These are phyloP conservation scores for Atractosteus spatula DNA, from an alignment of 2,113 vertebrate genomes.

Conservation along the genomic window DNA sequence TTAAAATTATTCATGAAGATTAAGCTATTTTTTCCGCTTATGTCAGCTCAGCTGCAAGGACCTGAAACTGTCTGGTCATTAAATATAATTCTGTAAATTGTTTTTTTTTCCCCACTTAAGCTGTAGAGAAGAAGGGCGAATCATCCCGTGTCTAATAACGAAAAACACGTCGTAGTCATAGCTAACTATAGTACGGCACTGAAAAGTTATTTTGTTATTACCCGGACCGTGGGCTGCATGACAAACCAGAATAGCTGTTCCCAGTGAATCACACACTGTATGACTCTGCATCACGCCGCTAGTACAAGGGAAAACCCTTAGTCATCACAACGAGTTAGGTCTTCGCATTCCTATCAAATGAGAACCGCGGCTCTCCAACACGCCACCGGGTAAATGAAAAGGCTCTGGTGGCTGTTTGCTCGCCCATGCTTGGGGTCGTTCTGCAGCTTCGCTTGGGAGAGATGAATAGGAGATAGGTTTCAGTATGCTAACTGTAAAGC, in stretches of 20 bases:
- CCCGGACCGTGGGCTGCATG: slow-evolving; percentile 27
- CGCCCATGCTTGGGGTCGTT: slow-evolving; percentile 14
- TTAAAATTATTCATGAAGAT: no score
- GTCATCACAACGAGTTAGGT: slow-evolving; percentile 47
- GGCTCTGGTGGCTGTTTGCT: background rate
- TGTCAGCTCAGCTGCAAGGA: no score
- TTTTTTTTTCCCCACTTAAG: no score
- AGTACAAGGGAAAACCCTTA: slow-evolving; percentile 47
- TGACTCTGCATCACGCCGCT: slow-evolving; percentile 52
- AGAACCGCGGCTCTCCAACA: slow-evolving; percentile 39
- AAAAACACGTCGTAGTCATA: no score
- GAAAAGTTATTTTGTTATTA: slow-evolving; percentile 18
- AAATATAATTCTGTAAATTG: no score
- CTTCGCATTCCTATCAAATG: slow-evolving; percentile 50
- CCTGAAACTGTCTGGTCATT: no score
- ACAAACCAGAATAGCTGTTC: slow-evolving; percentile 35
- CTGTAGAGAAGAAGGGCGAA: no score
- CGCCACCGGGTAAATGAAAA: slow-evolving; percentile 33
- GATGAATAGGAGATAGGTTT: slow-evolving; percentile 49
- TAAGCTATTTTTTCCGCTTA: no score
- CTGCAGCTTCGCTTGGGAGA: slow-evolving; percentile 33
- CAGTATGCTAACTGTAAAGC: slow-evolving; percentile 39
- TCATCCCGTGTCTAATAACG: no score
- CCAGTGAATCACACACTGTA: slow-evolving; percentile 31
- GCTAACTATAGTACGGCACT: no score